Conservation (phyloP, 2,888 invertebrate species). For the Plutella xylostella region DNA sequence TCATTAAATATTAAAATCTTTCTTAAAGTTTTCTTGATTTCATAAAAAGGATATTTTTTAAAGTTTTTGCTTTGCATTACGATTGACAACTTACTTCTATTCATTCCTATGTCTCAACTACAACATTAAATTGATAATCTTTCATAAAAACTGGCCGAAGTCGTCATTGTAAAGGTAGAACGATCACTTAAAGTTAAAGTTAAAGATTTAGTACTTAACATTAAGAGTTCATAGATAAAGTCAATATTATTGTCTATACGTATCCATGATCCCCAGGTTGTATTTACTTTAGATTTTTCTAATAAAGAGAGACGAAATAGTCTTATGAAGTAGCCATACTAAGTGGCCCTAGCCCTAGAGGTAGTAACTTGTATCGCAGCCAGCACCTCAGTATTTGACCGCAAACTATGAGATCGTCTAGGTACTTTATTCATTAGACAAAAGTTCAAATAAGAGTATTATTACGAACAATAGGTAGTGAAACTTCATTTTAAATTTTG, state of each 20-base stretch:
- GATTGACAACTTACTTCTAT: constrained; percentile 53
- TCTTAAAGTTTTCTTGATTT: too few species aligned
- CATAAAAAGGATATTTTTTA: constrained; percentile 17
- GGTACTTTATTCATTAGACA: too few species aligned
- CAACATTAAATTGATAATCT: constrained; percentile 24
- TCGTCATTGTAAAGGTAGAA: constrained; percentile 43
- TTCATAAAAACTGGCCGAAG: constrained; percentile 43
- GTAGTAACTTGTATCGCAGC: too few species aligned
- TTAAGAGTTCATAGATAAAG: constrained; percentile 24
- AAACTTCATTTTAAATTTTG: too few species aligned
- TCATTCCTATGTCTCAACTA: constrained; percentile 26
- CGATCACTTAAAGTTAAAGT: constrained; percentile 20
- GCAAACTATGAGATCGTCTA: too few species aligned
- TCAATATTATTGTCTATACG: constrained; percentile 43
- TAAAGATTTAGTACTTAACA: constrained; percentile 26
- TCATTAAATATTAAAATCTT: too few species aligned
- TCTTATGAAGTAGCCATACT: neutral
- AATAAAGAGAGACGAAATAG: neutral
- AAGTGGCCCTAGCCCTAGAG: neutral
- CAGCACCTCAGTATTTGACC: too few species aligned
- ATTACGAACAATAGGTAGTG: too few species aligned
- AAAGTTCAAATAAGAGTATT: too few species aligned
- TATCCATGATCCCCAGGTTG: constrained; percentile 22
- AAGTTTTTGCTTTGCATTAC: constrained; percentile 43
- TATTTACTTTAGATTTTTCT: neutral